These are phyloP conservation scores for Acromyrmex heyeri DNA, from an alignment of 1,140 invertebrate genomes.

Conservation along the genomic window DNA sequence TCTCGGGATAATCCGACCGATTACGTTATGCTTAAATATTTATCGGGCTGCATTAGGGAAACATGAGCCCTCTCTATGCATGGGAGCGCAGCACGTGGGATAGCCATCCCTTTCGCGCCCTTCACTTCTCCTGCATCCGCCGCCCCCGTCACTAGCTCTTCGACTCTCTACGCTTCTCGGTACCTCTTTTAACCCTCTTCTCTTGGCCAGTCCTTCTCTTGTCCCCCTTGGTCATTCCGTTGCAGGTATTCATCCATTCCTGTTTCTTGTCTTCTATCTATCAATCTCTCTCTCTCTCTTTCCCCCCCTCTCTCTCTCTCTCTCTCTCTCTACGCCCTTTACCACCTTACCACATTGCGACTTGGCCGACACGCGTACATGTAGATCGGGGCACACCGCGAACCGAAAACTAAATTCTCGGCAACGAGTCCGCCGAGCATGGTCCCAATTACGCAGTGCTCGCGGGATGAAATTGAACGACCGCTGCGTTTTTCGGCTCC, in stretches of 20 bases:
- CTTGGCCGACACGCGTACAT: constrained; percentile 53
- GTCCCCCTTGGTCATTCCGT: constrained; percentile 17
- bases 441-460: constrained; percentile 82
- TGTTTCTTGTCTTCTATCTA: not conserved
- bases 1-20: constrained; percentile 82
- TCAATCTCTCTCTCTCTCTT: constrained; percentile 3
- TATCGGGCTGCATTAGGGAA: constrained; percentile 85
- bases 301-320: constrained; percentile 7
- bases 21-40: constrained; percentile 86
- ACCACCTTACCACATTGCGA: not conserved
- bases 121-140: constrained; percentile 61
- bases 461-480: constrained; percentile 76
- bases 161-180: constrained; percentile 39
- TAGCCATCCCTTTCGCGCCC: constrained; percentile 77
- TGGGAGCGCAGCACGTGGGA: constrained; percentile 84
- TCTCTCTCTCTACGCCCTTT: constrained; percentile 4
- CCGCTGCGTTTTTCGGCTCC: constrained; percentile 76
- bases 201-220: not conserved
- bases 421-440: constrained; percentile 81
- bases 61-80: constrained; percentile 86
- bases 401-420: constrained; percentile 83
- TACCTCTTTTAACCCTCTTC: constrained; percentile 52
- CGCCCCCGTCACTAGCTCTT: constrained; percentile 61
- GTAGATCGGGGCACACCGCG: constrained; percentile 68
- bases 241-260: constrained; percentile 25